A percentile compares a stretch with the other conserved stretches of the same genome.
These are phyloP conservation scores for Pachypeltis micranthus DNA, from an alignment of 1,140 invertebrate genomes.

Conservation along the genomic window DNA sequence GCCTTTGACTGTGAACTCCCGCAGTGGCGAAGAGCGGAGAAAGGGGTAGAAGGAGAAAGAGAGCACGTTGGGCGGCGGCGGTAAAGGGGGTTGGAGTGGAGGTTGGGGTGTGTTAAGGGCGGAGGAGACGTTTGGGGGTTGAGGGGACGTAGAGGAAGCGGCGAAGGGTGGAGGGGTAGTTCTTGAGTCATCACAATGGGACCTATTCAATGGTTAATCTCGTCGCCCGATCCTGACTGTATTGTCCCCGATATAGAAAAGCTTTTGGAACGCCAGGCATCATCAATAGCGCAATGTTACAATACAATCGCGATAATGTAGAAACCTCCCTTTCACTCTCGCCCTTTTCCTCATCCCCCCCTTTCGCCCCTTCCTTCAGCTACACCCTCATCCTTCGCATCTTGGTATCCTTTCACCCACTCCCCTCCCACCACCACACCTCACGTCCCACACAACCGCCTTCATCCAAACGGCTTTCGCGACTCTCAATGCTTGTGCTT, in stretches of 20 bases:
- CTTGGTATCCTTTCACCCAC: neutral
- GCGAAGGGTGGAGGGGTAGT: conserved; percentile 17
- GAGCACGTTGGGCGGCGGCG: neutral
- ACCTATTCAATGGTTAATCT: conserved; percentile 28
- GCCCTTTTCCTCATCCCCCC: neutral
- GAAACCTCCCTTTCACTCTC: conserved; percentile 3
- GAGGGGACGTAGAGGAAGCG: neutral
- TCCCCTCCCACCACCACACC: neutral
- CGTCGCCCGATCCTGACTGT: conserved; percentile 27
- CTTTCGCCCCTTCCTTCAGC: neutral
- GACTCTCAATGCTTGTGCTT: neutral
- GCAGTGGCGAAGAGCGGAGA: neutral
- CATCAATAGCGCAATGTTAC: conserved; percentile 29
- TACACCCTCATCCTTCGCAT: no score
- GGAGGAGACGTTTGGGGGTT: neutral
- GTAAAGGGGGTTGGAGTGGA: neutral
- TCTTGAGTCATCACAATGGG: conserved; percentile 28
- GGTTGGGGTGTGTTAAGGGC: neutral
- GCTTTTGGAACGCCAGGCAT: conserved; percentile 28
- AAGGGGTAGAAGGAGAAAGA: neutral
- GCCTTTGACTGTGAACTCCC: no score
- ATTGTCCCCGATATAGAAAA: conserved; percentile 28
- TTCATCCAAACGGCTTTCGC: neutral
- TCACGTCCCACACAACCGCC: neutral
- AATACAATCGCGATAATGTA: conserved; percentile 30